Evolutionary conservation across 2,797 vertebrate species (phyloP).

Genomic region (Gouania willdenowi): DNA sequence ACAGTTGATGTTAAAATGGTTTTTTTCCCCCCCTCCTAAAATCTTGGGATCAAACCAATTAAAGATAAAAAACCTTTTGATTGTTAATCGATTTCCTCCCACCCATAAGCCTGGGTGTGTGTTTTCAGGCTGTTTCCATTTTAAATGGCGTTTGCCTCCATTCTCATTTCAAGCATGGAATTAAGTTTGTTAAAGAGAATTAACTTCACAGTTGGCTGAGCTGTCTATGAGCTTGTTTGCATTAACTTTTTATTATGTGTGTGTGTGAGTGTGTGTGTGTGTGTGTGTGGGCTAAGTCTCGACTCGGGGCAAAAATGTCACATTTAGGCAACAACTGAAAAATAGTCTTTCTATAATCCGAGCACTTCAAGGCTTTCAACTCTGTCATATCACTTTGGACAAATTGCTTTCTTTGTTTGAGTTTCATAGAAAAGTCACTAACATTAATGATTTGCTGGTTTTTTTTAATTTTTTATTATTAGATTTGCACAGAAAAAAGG

Average conservation of each 20-base stretch:
- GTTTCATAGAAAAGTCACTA: constrained; percentile 31
- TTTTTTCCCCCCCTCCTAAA: too few species aligned
- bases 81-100: constrained; percentile 61
- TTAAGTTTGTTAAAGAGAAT: constrained; percentile 49
- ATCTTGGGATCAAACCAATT: too few species aligned
- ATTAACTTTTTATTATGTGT: too few species aligned
- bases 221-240: too few species aligned
- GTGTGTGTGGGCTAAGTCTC: constrained; percentile 24
- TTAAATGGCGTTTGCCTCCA: constrained; percentile 49
- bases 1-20: too few species aligned
- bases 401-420: constrained; percentile 28
- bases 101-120: constrained; percentile 51
- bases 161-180: constrained; percentile 52
- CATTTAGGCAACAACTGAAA: constrained; percentile 27
- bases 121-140: constrained; percentile 58
- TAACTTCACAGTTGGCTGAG: constrained; percentile 23
- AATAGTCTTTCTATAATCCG: constrained; percentile 10
- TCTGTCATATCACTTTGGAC: constrained; percentile 25
- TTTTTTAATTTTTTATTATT: too few species aligned
- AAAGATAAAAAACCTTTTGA: constrained; percentile 53
- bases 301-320: constrained; percentile 1
- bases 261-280: background rate
- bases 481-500: too few species aligned
- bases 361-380: constrained; percentile 5
- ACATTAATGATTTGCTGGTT: too few species aligned